phyloP scores from a whole-genome alignment of 2,888 invertebrate species.

The Vannuccia rotundouncinata region DNA sequence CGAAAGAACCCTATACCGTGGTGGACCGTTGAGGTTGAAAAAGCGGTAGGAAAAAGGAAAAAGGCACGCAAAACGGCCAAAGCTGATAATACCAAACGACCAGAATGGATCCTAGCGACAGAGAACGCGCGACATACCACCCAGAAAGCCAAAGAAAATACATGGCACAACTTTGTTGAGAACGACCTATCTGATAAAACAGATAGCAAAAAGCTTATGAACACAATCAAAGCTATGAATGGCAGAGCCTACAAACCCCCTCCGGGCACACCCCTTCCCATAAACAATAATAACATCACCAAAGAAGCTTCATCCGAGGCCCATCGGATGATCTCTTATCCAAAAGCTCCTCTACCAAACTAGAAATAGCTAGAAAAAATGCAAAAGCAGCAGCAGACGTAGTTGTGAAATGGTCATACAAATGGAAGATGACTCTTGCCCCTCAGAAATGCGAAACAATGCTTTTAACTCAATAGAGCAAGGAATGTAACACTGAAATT shows the following conservation, averaged over 20 bases:
- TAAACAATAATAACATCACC: too few relatives aligned
- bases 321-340: too few relatives aligned
- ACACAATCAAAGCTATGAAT: too few relatives aligned
- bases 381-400: constrained; percentile 1
- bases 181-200: constrained; percentile 6
- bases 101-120: neutral
- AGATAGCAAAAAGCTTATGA: too few relatives aligned
- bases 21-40: constrained; percentile 3
- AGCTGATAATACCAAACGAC: constrained; percentile 1
- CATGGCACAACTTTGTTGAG: constrained; percentile 1
- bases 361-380: neutral
- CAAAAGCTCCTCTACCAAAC: too few relatives aligned
- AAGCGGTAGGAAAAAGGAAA: neutral
- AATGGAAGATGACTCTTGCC: neutral
- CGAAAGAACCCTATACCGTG: neutral
- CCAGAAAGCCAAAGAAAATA: neutral
- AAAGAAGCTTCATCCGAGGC: too few relatives aligned
- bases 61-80: neutral
- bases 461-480: neutral
- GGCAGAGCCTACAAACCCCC: too few relatives aligned
- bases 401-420: neutral
- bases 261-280: too few relatives aligned
- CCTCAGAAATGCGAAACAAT: neutral
- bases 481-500: neutral
- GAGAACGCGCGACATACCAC: neutral